Evolutionary conservation across 2,888 invertebrate species (phyloP).

Genomic region (Nomada fabriciana): DNA sequence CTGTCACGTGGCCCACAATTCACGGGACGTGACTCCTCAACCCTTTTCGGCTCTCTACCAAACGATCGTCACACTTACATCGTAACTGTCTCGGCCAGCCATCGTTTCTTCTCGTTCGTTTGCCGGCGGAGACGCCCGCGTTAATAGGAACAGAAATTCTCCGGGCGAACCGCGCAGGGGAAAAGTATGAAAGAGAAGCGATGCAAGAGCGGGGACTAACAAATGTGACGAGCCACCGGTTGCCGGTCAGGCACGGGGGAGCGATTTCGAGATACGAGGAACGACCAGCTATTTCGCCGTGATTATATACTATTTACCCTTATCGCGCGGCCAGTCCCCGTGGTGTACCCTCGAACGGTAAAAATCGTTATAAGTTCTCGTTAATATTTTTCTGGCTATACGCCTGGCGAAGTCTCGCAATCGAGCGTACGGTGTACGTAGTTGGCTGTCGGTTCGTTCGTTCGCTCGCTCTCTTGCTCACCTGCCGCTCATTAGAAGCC

Average conservation of each 20-base stretch:
- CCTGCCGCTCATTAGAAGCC: conserved; percentile 84
- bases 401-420: not conserved
- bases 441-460: conserved; percentile 58
- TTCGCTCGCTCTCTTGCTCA: conserved; percentile 80
- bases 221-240: conserved; percentile 11
- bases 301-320: not conserved
- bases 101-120: conserved; percentile 34
- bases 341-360: not conserved
- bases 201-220: not conserved
- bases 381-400: conserved; percentile 43
- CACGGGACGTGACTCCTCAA: conserved; percentile 82
- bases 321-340: conserved; percentile 14
- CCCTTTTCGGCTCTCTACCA: conserved; percentile 60
- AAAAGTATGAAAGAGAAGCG: not conserved
- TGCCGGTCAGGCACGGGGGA: not conserved
- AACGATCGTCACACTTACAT: conserved; percentile 57
- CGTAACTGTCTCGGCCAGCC: conserved; percentile 36
- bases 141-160: not conserved
- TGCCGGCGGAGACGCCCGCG: not conserved
- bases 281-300: not conserved
- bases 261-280: not conserved
- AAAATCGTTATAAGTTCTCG: conserved; percentile 45
- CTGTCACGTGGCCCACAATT: conserved; percentile 83
- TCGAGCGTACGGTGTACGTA: conserved; percentile 41
- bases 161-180: too few species aligned